These are phyloP conservation scores for Trimorus sp. DNA, from an alignment of 2,888 invertebrate species.

Conservation along the genomic window DNA sequence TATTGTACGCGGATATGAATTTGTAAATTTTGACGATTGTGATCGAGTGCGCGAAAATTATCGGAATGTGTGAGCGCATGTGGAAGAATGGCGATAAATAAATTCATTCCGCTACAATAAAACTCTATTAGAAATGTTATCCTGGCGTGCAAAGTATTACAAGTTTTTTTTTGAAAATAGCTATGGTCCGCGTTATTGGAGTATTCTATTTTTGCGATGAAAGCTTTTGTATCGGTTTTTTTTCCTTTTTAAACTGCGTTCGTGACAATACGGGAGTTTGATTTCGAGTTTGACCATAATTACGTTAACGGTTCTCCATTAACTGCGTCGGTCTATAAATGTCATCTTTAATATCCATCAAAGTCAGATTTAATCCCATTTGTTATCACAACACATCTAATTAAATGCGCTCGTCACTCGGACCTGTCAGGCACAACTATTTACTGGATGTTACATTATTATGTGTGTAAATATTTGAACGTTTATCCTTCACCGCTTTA, in stretches of 20 bases:
- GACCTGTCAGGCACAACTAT: constrained; percentile 2
- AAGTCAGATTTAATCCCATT: constrained; percentile 33
- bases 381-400: constrained; percentile 31
- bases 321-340: constrained; percentile 10
- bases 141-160: too few relatives aligned
- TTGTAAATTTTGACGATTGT: not conserved
- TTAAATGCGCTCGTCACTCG: constrained; percentile 22
- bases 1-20: not conserved
- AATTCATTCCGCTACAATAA: not conserved
- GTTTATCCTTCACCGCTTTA: not conserved
- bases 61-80: not conserved
- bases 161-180: too few relatives aligned
- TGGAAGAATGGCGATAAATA: not conserved
- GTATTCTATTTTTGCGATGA: too few relatives aligned
- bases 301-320: not conserved
- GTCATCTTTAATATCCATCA: constrained; percentile 32
- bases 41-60: too few relatives aligned
- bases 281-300: not conserved
- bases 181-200: too few relatives aligned
- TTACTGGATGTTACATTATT: constrained; percentile 7
- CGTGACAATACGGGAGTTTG: not conserved
- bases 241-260: not conserved
- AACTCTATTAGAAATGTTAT: too few relatives aligned
- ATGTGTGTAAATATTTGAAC: not conserved
- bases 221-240: too few relatives aligned